Evolutionary conservation across 1,140 invertebrate species (phyloP), one percentile per base, ranked within the genome.

Genomic region (Daktulosphaira vitifoliae): DNA sequence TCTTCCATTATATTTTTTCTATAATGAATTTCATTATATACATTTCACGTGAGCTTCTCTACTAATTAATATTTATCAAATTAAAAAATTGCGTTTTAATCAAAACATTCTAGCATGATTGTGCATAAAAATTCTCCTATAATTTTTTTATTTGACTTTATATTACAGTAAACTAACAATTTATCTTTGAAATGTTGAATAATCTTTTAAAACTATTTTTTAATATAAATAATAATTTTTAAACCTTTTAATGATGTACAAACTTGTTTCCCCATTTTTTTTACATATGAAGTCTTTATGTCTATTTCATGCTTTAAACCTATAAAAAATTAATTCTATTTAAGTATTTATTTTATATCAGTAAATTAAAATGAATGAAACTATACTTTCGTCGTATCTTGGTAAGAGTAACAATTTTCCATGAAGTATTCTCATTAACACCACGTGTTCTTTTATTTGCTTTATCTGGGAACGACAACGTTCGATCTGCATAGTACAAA

Each of bases 381-480:
- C 66, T 68, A 69, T 66, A 71, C 71, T 68, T 68, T 71, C 71
- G 54, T 71, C 71, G 53, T 70, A 67, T 44, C 71, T 54, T 8
- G 71, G 68, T 25, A 70, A 70, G 37, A 69, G 68, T 18, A 71
- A 59, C 38, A 71, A 59, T 18, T 46, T 50, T 18, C 68, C 67
- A 38, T 71, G 69, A 23, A 71, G 65, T 16, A 49, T 54, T 44
- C 69, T 68, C 50, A 71, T 71, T 23, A 65, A 49, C 22, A 52
- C 64, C 9, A 71, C 67, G 20, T 71, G 67, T 8, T 70, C 68
- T 42, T 66, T 68, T 8, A 71, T 71, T 11, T 70, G 53, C 16
- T 22, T 59, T 29, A 71, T 71, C 69, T 66, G 68, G 15, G 23
- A 11, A 56, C 71, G 46, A 46, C 66, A 70, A 33, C 67, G 64